phyloP scores from a whole-genome alignment of 2,888 invertebrate species.

The Coelinius sp. region DNA sequence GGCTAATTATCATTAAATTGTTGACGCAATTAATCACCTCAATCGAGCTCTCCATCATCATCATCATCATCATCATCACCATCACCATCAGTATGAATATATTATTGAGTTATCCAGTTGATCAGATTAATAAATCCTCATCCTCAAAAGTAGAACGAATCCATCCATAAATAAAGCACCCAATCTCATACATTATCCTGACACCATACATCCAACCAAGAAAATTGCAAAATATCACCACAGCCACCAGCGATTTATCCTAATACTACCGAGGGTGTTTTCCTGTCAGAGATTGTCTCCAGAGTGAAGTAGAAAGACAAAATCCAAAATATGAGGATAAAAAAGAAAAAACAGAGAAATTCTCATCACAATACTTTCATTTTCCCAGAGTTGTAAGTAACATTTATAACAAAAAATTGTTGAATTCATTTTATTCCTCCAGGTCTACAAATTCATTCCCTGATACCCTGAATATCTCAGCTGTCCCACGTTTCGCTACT shows the following conservation, averaged over 20 bases:
- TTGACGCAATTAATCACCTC: neutral
- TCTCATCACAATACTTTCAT: neutral
- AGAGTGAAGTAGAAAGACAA: constrained; percentile 26
- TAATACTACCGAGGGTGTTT: constrained; percentile 52
- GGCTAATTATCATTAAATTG: neutral
- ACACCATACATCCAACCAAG: constrained; percentile 53
- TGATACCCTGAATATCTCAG: neutral
- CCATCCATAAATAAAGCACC: constrained; percentile 56
- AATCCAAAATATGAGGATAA: neutral
- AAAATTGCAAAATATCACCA: constrained; percentile 62
- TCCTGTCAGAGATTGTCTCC: constrained; percentile 2
- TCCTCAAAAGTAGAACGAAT: constrained; percentile 1
- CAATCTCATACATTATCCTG: constrained; percentile 53
- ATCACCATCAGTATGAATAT: too few relatives aligned
- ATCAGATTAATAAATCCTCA: neutral
- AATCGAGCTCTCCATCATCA: too few relatives aligned
- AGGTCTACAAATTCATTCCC: neutral
- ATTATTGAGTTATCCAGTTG: too few relatives aligned
- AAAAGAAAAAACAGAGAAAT: constrained; percentile 10
- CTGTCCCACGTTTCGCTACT: neutral
- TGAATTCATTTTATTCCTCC: neutral
- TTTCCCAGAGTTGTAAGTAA: neutral
- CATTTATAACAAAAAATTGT: neutral
- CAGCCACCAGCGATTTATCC: constrained; percentile 59
- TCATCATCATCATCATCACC: neutral